Conservation (phyloP, 2,888 invertebrate genomes). For the Synanthedon myopaeformis region DNA sequence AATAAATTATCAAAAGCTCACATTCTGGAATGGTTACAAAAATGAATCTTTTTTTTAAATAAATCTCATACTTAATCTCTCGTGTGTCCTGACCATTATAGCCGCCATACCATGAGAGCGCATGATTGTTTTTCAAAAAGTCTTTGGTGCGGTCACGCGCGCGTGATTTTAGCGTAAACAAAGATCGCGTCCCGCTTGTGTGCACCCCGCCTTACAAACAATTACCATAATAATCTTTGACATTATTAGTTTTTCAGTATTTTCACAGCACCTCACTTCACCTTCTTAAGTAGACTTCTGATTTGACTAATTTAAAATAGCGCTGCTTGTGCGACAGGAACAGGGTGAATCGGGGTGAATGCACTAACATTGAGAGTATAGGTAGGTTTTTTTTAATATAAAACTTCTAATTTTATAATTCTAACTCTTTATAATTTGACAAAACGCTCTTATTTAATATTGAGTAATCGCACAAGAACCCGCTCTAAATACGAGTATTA, state of each 20-base stretch:
- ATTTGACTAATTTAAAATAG: too few species aligned
- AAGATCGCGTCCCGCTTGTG: slow-evolving; percentile 18
- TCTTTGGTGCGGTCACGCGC: slow-evolving; percentile 45
- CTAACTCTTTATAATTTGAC: too few species aligned
- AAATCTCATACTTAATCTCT: background rate
- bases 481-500: too few species aligned
- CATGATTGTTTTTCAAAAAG: slow-evolving; percentile 49
- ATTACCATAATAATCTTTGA: slow-evolving; percentile 27
- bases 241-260: slow-evolving; percentile 10
- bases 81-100: background rate
- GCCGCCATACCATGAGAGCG: slow-evolving; percentile 1
- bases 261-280: too few species aligned
- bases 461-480: too few species aligned
- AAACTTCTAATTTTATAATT: too few species aligned
- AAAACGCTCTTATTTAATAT: too few species aligned
- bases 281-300: too few species aligned
- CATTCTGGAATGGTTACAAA: background rate
- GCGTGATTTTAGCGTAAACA: slow-evolving; percentile 62
- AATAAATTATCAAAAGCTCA: background rate
- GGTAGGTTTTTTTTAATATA: too few species aligned
- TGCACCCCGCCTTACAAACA: slow-evolving; percentile 28
- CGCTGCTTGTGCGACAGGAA: too few species aligned
- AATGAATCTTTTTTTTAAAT: background rate
- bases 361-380: too few species aligned
- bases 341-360: too few species aligned